Evolutionary conservation across 1,140 invertebrate species (phyloP).

Genomic region (Macrosteles quadrilineatus): DNA sequence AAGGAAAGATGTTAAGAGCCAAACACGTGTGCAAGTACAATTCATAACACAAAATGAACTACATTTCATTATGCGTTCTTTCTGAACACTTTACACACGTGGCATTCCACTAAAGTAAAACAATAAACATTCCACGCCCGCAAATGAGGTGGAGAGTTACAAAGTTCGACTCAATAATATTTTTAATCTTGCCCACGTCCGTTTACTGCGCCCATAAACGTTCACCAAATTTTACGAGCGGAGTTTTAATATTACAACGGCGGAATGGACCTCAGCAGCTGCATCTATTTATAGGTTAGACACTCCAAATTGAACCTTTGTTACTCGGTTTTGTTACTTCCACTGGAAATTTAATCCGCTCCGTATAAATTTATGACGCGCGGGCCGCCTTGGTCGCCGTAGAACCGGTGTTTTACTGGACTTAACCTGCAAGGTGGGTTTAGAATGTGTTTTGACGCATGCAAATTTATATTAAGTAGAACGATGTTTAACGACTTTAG

Average conservation of each 20-base stretch:
- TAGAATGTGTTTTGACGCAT: too few species aligned
- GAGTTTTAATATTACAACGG: neutral
- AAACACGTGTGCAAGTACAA: too few species aligned
- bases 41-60: too few species aligned
- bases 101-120: neutral
- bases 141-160: neutral
- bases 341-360: neutral
- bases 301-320: neutral
- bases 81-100: too few species aligned
- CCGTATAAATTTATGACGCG: neutral
- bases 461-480: too few species aligned
- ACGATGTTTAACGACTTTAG: too few species aligned
- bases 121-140: neutral
- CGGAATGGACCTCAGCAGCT: conserved; percentile 7
- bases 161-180: conserved; percentile 1
- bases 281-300: conserved; percentile 4
- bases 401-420: neutral
- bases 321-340: neutral
- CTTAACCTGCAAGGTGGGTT: too few species aligned
- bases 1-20: too few species aligned
- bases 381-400: neutral
- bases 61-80: too few species aligned
- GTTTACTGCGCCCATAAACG: conserved; percentile 4
- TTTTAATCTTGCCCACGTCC: conserved; percentile 9
- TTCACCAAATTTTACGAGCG: neutral